Base-by-base conservation (phyloP, 2,113 vertebrate genomes). In the Orycteropus afer region DNA sequence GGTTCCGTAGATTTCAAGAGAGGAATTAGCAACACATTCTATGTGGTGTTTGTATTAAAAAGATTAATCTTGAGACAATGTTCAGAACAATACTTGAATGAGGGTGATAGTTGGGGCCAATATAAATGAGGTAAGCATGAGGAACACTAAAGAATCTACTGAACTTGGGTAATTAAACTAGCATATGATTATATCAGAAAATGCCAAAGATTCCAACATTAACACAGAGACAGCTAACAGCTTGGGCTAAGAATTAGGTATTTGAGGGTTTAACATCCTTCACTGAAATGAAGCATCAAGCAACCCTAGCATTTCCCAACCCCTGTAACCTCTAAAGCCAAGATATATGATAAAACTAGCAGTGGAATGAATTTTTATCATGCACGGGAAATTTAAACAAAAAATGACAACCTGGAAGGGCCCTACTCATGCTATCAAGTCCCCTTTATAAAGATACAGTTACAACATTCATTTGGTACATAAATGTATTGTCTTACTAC, bases 391-490 rank as follows among this genome's bases (percentile, higher is more conserved):
- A 96, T 84, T 95, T 96, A 93, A 96, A 96, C 83, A 94, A 90
- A 94, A 94, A 57, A 37, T 1, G 25, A 96, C 87, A 94, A 96
- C 71, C 95, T 97, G 89, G 84, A 95, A 95, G 57, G 87, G 84
- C 87, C 77, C 96, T 89, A 89, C 93, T 93, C 90, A 95, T 85
- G 90, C 96, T 92, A 87, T 95, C 74, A 93, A 96, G 86, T 78
- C 45, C 37, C 76, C 81, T 96, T 93, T 96, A 97, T 94, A 97
- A 96, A 96, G 90, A 91, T 51, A 97, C 89, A 95, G 95, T 96
- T 95, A 81, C 84, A 97, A 71, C 84, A 96, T 97, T 97, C 90
- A 96, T 93, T 87, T 94, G 71, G 76, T 94, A 93, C 51, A 91
- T 94, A 97, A 95, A 95, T 59, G 76, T 96, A 96, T 94, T 94